phyloP scores from a whole-genome alignment of 2,888 invertebrate species.

The Margaritifera margaritifera region DNA sequence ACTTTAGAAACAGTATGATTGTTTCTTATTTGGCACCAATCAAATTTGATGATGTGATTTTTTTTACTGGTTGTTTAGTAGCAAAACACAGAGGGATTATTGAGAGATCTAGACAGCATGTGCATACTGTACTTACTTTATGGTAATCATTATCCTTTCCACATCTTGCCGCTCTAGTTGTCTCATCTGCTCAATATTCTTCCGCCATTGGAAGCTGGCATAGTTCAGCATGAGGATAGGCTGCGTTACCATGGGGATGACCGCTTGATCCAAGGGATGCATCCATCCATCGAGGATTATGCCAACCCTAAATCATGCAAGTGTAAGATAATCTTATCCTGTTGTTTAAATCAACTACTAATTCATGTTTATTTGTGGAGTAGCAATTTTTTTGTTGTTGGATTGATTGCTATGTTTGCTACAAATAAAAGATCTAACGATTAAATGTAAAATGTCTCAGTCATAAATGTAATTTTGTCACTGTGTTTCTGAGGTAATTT shows the following conservation, averaged over 20 bases:
- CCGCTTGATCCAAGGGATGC: conserved; percentile 61
- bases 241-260: conserved; percentile 53
- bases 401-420: no score
- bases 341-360: not conserved
- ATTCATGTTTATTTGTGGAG: not conserved
- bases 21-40: no score
- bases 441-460: no score
- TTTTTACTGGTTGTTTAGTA: no score
- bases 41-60: no score
- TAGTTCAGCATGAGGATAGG: conserved; percentile 65
- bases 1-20: no score
- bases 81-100: no score
- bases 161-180: conserved; percentile 25
- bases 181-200: conserved; percentile 61
- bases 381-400: no score
- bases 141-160: conserved; percentile 55
- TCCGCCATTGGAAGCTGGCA: conserved; percentile 67
- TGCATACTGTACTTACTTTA: conserved; percentile 45
- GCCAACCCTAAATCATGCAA: conserved; percentile 51
- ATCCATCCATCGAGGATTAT: conserved; percentile 68
- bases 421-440: no score
- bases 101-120: not conserved
- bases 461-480: no score
- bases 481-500: no score
- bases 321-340: not conserved